These are phyloP conservation scores for Synanthedon myopaeformis DNA, from an alignment of 2,888 invertebrate genomes.

Conservation along the genomic window DNA sequence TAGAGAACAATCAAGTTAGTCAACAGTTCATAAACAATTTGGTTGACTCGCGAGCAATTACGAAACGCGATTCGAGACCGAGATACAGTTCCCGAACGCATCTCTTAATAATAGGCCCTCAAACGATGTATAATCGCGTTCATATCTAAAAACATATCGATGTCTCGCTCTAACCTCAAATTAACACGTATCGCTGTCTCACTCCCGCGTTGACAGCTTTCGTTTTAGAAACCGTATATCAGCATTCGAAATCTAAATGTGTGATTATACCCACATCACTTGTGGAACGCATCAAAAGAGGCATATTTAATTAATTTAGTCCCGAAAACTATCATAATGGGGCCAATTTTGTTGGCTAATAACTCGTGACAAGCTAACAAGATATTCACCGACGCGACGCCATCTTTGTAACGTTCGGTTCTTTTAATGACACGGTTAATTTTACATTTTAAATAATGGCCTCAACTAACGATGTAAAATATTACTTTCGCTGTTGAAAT, in stretches of 20 bases:
- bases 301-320: slow-evolving; percentile 67
- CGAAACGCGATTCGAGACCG: slow-evolving; percentile 48
- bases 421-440: slow-evolving; percentile 38
- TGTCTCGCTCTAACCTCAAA: slow-evolving; percentile 25
- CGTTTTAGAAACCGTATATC: slow-evolving; percentile 57
- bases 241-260: slow-evolving; percentile 57
- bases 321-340: slow-evolving; percentile 64
- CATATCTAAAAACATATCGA: slow-evolving; percentile 31
- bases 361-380: slow-evolving; percentile 59
- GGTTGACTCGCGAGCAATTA: slow-evolving; percentile 59
- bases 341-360: slow-evolving; percentile 66
- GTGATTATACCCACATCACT: slow-evolving; percentile 70
- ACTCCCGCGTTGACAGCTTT: slow-evolving; percentile 48
- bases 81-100: slow-evolving; percentile 53
- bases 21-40: slow-evolving; percentile 65
- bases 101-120: slow-evolving; percentile 63
- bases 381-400: slow-evolving; percentile 47
- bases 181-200: slow-evolving; percentile 19
- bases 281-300: slow-evolving; percentile 53
- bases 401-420: slow-evolving; percentile 46
- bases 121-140: slow-evolving; percentile 34
- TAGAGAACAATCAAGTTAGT: slow-evolving; percentile 51
- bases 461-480: background rate
- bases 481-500: background rate
- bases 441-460: slow-evolving; percentile 17